A percentile compares a stretch with the other conserved stretches of the same genome.
phyloP scores from a whole-genome alignment of 92 coral and sea anemone species.

The Phenganax marumi region DNA sequence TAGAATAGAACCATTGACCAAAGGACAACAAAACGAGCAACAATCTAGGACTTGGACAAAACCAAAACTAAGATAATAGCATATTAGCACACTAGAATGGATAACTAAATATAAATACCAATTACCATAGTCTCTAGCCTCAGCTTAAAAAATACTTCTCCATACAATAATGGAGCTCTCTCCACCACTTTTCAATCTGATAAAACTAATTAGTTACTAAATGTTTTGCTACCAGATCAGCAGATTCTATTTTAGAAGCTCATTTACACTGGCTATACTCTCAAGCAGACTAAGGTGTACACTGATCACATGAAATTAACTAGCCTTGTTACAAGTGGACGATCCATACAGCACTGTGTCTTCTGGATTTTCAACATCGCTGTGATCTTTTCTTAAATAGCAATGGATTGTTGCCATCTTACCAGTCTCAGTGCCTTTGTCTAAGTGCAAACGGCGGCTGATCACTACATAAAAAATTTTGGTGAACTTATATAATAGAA shows the following conservation, averaged over 20 bases:
- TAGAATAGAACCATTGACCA: no score
- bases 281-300: no score
- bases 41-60: no score
- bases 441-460: slow-evolving; percentile 29
- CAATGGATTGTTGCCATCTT: slow-evolving; percentile 38
- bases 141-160: no score
- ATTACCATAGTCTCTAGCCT: no score
- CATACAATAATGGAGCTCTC: no score
- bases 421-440: slow-evolving; percentile 38
- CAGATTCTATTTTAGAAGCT: neutral
- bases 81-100: no score
- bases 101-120: no score
- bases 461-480: slow-evolving; percentile 1
- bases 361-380: slow-evolving; percentile 26
- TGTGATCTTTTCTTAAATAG: slow-evolving; percentile 15
- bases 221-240: neutral
- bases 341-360: slow-evolving; percentile 35
- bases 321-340: slow-evolving; percentile 32
- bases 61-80: no score
- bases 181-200: neutral
- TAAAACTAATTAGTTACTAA: neutral
- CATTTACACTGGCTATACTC: neutral
- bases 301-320: neutral
- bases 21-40: no score
- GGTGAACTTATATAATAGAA: neutral